Percentiles rank a stretch among this genome's conserved stretches.
Conservation (phyloP, 2,888 invertebrate species). For the Falcaria lacertinaria region DNA sequence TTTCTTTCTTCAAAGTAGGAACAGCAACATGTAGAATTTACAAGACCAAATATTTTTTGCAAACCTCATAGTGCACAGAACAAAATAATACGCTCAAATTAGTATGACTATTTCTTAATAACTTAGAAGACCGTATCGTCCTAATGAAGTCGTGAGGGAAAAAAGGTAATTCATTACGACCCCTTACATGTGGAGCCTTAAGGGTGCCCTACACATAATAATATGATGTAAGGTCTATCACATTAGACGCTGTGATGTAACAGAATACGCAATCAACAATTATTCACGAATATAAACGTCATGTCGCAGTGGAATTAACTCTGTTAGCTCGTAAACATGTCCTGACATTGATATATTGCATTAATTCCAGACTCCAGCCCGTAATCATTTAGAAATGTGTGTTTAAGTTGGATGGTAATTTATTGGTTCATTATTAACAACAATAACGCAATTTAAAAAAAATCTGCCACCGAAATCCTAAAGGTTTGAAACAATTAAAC, state of each 20-base stretch:
- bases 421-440: too few species aligned
- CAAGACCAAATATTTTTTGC: too few species aligned
- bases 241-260: constrained; percentile 21
- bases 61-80: too few species aligned
- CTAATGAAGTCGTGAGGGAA: background rate
- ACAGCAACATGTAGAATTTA: too few species aligned
- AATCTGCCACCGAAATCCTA: too few species aligned
- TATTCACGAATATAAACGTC: constrained; percentile 77
- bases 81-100: background rate
- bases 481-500: too few species aligned
- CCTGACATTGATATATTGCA: constrained; percentile 73
- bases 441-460: too few species aligned
- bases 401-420: background rate
- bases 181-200: constrained; percentile 4
- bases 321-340: constrained; percentile 78
- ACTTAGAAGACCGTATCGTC: background rate
- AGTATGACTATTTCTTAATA: background rate
- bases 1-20: too few species aligned
- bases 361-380: constrained; percentile 63
- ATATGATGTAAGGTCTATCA: constrained; percentile 33
- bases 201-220: constrained; percentile 17
- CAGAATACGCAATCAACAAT: constrained; percentile 62
- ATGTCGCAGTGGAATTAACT: constrained; percentile 75
- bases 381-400: constrained; percentile 55
- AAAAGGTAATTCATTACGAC: background rate